phyloP scores from a whole-genome alignment of 2,888 invertebrate genomes.

The Suillia variegata region DNA sequence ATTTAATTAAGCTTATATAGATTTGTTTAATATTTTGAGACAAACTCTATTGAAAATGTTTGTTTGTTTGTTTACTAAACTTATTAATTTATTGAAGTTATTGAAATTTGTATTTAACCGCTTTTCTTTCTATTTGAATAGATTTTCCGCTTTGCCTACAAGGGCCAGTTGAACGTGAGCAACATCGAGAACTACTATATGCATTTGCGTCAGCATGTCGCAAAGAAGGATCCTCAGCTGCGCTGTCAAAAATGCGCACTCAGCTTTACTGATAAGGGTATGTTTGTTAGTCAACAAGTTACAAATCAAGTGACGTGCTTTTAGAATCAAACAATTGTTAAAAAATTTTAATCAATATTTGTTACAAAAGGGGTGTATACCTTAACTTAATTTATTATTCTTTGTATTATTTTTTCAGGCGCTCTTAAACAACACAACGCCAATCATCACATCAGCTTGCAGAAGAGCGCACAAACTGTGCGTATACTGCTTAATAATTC shows the following conservation, averaged over 20 bases:
- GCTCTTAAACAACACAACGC: conserved; percentile 52
- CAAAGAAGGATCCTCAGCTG: conserved; percentile 67
- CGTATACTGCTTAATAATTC: conserved; percentile 49
- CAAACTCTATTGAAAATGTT: neutral
- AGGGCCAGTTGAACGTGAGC: conserved; percentile 64
- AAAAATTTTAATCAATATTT: neutral
- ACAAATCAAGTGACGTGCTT: neutral
- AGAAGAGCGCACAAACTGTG: conserved; percentile 43
- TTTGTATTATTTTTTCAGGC: conserved; percentile 32
- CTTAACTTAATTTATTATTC: conserved; percentile 3
- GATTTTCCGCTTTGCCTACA: conserved; percentile 60
- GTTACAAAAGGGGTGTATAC: neutral
- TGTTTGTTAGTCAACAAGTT: conserved; percentile 1
- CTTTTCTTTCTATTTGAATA: conserved; percentile 35
- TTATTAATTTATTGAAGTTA: neutral
- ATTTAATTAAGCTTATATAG: neutral
- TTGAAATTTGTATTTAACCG: conserved; percentile 1
- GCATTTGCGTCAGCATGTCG: conserved; percentile 74
- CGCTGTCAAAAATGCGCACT: conserved; percentile 75
- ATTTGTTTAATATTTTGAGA: neutral
- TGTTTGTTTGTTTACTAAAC: neutral
- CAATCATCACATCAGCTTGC: conserved; percentile 50
- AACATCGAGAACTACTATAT: conserved; percentile 72
- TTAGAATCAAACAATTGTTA: neutral
- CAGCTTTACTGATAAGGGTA: conserved; percentile 74